Conservation (phyloP, 2,797 vertebrate genomes). For the Protonibea diacanthus region DNA sequence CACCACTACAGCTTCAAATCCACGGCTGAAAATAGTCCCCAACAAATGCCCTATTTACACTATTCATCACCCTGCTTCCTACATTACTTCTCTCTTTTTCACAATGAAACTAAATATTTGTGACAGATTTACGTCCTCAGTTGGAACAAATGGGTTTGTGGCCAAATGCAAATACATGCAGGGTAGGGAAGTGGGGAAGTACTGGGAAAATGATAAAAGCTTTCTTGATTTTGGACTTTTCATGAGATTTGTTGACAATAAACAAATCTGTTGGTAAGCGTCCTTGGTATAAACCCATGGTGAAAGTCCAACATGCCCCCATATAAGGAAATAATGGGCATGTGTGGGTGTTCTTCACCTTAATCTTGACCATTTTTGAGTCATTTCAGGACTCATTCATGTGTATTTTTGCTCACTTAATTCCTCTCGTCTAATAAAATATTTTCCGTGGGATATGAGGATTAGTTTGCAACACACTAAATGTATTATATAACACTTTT, state of each 20-base stretch:
- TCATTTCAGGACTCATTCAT: not conserved
- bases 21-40: not conserved
- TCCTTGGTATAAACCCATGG: not conserved
- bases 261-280: conserved; percentile 2
- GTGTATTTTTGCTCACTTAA: not conserved
- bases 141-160: not conserved
- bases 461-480: not conserved
- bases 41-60: not conserved
- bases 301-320: not conserved
- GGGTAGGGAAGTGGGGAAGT: not conserved
- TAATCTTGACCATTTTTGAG: not conserved
- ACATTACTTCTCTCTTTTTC: not conserved
- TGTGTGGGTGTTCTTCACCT: not conserved
- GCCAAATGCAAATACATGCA: not conserved
- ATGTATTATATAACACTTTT: not conserved
- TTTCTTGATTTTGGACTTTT: conserved; percentile 1
- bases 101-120: not conserved
- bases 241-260: not conserved
- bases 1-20: not conserved
- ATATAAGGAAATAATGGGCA: not conserved
- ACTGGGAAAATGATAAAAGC: not conserved
- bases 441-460: not conserved
- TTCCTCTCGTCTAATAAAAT: not conserved
- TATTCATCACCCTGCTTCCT: not conserved
- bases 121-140: not conserved